Evolutionary conservation across 2,113 vertebrate genomes (phyloP), one percentile per base, ranked within the genome.

Genomic region (Cervus canadensis): DNA sequence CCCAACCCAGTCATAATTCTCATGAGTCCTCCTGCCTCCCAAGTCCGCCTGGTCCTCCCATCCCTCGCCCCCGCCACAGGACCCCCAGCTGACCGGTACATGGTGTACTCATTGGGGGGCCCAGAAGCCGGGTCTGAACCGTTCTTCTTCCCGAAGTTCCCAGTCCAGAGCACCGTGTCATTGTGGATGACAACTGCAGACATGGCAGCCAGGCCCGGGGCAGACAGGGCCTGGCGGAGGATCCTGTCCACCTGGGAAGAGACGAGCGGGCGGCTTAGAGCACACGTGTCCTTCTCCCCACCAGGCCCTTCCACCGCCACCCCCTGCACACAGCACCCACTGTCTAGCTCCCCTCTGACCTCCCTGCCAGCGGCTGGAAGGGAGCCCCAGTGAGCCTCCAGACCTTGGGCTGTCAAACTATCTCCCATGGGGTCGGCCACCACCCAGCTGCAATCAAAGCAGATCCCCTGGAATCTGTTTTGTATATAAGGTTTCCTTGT

Each of bases 91-190:
- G 97, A 99, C 99, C 99, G 99, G 99, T 99, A 99, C 62, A 99
- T 98, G 23, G 99, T 99, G 89, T 99, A 99, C 45, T 99, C 99
- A 0, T 99, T 99, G 59, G 99, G 99, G 7, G 98, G 60, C 4
- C 98, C 85, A 0, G 99, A 99, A 59, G 96, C 92, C 0, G 99
- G 99, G 71, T 99, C 99, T 0, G 99, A 99, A n/a, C 93, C 96
- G 7, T 99, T 99, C 97, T 95, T 99, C 98, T 94, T 99, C 6
- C 99, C 99, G 0, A 99, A 99, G 97, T 99, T 99, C 64, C 99
- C 99, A 0, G 99, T 99, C 99, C 99, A 99, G 91, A 99, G 98
- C 81, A 99, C 98, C 0, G 99, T 99, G 98, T 99, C 99, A 0
- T 99, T 99, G 97, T 99, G 99, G 97, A 99, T 98, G 30, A 99